A percentile compares a stretch with the other conserved stretches of the same genome.
Evolutionary conservation across 2,113 vertebrate genomes (phyloP).

Genomic region (Chionis minor): DNA sequence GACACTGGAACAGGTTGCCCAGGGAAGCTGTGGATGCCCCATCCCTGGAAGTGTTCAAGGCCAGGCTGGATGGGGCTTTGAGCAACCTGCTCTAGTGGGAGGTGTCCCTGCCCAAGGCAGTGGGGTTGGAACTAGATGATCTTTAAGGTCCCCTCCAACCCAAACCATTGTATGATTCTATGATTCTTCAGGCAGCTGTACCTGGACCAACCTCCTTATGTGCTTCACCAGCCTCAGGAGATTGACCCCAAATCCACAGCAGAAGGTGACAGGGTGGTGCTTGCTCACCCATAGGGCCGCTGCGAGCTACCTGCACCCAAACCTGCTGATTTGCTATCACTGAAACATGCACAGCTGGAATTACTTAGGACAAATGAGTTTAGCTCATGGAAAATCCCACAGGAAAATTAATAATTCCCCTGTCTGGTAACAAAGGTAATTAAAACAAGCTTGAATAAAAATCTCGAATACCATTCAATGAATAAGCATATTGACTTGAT

Average conservation of each 20-base stretch:
- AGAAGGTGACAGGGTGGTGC: accelerated
- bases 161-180: too few species aligned
- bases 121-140: too few species aligned
- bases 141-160: too few species aligned
- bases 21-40: too few species aligned
- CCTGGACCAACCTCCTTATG: not conserved
- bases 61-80: too few species aligned
- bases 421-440: not conserved
- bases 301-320: not conserved
- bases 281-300: not conserved
- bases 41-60: too few species aligned
- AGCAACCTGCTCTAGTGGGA: too few species aligned
- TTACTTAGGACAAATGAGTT: not conserved
- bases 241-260: not conserved
- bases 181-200: not conserved
- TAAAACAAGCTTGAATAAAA: not conserved
- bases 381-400: not conserved
- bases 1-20: too few species aligned
- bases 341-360: not conserved
- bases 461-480: not conserved
- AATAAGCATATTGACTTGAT: not conserved
- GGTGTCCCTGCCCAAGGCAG: too few species aligned
- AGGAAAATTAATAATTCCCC: not conserved
- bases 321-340: not conserved
- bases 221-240: not conserved